Conservation (phyloP, 1,140 invertebrate genomes). For the Orchesella cincta region DNA sequence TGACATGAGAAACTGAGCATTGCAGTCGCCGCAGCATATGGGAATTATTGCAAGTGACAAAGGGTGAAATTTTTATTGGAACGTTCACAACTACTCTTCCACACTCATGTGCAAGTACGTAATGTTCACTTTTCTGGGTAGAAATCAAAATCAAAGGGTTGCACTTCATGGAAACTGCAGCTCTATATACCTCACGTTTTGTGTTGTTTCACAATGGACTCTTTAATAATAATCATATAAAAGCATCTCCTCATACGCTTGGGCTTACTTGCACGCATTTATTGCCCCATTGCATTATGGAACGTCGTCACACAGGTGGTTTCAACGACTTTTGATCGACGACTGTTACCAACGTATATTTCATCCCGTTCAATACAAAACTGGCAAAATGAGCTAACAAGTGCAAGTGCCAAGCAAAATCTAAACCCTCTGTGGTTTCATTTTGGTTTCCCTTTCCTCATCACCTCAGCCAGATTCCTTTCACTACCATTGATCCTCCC, state of each 20-base stretch:
- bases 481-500: no score
- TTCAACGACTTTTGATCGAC: not conserved
- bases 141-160: not conserved
- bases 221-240: no score
- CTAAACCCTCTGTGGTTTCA: not conserved
- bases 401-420: no score
- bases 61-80: conserved; percentile 6
- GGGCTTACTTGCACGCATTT: not conserved
- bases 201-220: no score
- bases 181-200: no score
- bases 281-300: not conserved
- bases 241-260: not conserved
- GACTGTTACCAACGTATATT: not conserved
- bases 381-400: no score
- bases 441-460: no score
- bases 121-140: not conserved
- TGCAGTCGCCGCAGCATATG: not conserved
- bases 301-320: not conserved
- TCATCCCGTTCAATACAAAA: not conserved
- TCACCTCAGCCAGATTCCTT: no score
- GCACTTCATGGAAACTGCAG: no score
- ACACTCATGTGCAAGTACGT: not conserved
- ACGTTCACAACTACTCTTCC: not conserved
- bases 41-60: conserved; percentile 22
- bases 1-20: not conserved